Percentiles rank a stretch among this genome's conserved stretches.
Evolutionary conservation across 2,797 vertebrate species (phyloP).

Genomic region (Eupleurogrammus muticus): DNA sequence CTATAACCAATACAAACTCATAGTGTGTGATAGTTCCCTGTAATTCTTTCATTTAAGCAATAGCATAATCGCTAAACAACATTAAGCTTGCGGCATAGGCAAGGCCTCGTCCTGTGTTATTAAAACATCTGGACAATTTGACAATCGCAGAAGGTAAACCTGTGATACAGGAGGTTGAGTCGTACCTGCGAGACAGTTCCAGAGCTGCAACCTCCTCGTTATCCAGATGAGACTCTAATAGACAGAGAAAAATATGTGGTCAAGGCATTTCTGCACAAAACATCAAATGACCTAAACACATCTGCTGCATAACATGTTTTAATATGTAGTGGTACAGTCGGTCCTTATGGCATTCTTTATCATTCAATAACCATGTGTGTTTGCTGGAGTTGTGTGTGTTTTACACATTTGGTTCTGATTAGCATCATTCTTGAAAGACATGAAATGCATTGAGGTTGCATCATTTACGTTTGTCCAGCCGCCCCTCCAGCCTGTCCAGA

Average conservation of each 20-base stretch:
- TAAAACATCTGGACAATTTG: background rate
- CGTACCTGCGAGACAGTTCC: conserved; percentile 86
- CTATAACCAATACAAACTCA: background rate
- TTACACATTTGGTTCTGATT: background rate
- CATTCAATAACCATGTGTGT: background rate
- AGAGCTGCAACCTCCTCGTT: conserved; percentile 78
- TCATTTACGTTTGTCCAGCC: conserved; percentile 83
- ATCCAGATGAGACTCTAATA: conserved; percentile 79
- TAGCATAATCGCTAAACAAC: background rate
- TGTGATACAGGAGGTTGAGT: conserved; percentile 11
- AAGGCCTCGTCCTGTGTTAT: background rate
- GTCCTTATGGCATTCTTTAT: background rate
- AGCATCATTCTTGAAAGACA: background rate
- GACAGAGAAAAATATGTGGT: conserved; percentile 54
- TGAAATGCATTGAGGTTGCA: background rate
- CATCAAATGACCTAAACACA: conserved; percentile 6
- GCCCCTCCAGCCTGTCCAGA: conserved; percentile 88
- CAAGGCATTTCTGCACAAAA: conserved; percentile 1
- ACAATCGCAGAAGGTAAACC: background rate
- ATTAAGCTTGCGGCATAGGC: background rate
- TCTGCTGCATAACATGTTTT: background rate
- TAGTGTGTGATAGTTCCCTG: no score
- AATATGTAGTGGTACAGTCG: background rate
- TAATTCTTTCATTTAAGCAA: background rate
- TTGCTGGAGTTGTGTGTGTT: background rate